Evolutionary conservation across 2,888 invertebrate species (phyloP).

Genomic region (Melanophora roralis): DNA sequence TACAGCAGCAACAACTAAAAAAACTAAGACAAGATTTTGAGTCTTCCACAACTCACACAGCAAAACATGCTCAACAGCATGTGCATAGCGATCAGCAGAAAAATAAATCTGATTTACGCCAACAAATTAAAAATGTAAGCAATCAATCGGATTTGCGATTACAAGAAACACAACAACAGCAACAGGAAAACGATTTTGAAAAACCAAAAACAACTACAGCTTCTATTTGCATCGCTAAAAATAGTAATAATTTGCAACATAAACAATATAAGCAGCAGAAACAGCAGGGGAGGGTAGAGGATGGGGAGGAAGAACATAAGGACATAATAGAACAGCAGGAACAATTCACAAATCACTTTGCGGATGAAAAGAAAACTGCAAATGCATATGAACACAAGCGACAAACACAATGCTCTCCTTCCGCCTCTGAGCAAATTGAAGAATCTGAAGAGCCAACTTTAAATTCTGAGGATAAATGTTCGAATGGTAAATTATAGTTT

Average conservation of each 20-base stretch:
- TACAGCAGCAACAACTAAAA: neutral
- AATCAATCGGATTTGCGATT: constrained; percentile 51
- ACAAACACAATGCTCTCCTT: constrained; percentile 1
- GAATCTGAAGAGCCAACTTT: neutral
- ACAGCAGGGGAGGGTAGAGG: neutral
- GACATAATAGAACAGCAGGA: neutral
- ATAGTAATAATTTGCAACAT: constrained; percentile 6
- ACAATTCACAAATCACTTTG: neutral
- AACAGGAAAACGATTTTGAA: neutral
- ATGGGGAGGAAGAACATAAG: neutral
- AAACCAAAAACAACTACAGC: neutral
- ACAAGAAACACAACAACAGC: constrained; percentile 5
- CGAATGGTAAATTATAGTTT: constrained; percentile 33
- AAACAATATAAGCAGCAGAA: constrained; percentile 14
- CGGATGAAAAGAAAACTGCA: constrained; percentile 11
- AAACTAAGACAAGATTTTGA: constrained; percentile 6
- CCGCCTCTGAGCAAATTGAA: neutral
- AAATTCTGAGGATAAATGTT: constrained; percentile 12
- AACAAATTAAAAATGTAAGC: constrained; percentile 47
- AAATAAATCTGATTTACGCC: constrained; percentile 46
- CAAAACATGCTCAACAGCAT: constrained; percentile 1
- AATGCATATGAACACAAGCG: constrained; percentile 2
- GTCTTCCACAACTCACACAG: constrained; percentile 1
- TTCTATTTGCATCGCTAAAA: constrained; percentile 2
- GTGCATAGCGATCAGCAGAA: constrained; percentile 20